Evolutionary conservation across 1,140 invertebrate genomes (phyloP), one percentile per base, ranked within the genome.

Genomic region (Orchesella cincta): DNA sequence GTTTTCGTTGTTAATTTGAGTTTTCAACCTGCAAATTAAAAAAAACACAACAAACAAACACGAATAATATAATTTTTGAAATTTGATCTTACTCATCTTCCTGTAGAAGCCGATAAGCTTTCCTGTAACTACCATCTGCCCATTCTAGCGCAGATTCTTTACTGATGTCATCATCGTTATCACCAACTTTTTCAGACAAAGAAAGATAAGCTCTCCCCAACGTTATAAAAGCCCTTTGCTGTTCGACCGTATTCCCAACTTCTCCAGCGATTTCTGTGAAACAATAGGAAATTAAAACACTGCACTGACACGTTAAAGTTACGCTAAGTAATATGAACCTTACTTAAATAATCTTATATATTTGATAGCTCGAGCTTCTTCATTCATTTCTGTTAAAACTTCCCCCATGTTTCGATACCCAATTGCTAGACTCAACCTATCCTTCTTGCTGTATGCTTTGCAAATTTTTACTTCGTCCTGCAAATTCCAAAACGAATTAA

Each of bases 151-250:
- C 77, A 34, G 0, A 46, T 36, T 57, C 16, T 73, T 28, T 3
- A 75, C 64, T 0, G 33, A 0, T 16, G 5, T n/a, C n/a, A 1
- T 36, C 54, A 23, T 77, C 57, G 5, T 79, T 78, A 18, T 26
- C 57, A 39, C n/a, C n/a, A n/a, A 70, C 73, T 14, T 76, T 29
- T n/a, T 77, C 74, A 0, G 67, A 73, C n/a, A 75, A 28, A 3
- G 14, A 90, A 64, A 96, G 89, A 85, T 94, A 92, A 20, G 93
- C 94, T 79, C 95, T 87, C n/a, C 96, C 96, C 20, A 98, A 85
- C 12, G 95, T 97, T 0, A 95, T 94, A 85, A 91, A 90, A 0
- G 96, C 96, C 80, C 96, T 87, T 85, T 98, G 96, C 83, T 95
- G 89, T 85, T 98, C 95, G 0, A 95, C 87, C 46, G 88, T 84